These are phyloP conservation scores for Oenanthe melanoleuca DNA, from an alignment of 2,113 vertebrate species.

Conservation along the genomic window DNA sequence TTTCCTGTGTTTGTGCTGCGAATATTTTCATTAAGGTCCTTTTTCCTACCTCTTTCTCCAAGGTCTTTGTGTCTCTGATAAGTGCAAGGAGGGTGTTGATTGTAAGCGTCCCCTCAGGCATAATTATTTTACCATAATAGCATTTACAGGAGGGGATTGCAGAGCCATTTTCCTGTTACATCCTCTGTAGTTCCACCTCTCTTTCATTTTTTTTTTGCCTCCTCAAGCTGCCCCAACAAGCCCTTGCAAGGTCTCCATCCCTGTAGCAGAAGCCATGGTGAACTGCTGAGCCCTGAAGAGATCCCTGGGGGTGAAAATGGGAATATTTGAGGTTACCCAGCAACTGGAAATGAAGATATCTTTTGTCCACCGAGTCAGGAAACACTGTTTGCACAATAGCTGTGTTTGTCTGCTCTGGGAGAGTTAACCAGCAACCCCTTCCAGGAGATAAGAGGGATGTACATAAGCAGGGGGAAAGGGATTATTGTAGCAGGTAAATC, in stretches of 20 bases:
- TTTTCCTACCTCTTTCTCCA: not conserved
- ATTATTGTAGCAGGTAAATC: not conserved
- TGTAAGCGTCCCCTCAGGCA: not conserved
- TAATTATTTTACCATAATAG: not conserved
- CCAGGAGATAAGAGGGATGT: not conserved
- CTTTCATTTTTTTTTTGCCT: not conserved
- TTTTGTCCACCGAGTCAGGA: not conserved
- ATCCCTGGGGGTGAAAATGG: not conserved
- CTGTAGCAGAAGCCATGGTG: not conserved
- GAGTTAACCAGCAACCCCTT: not conserved
- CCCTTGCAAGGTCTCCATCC: not conserved
- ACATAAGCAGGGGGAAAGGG: not conserved
- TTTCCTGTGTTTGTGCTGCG: conserved; percentile 54
- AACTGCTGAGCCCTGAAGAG: not conserved
- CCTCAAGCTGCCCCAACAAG: not conserved
- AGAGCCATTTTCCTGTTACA: not conserved
- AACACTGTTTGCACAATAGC: conserved; percentile 3
- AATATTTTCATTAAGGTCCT: not conserved
- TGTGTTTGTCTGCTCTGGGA: conserved; percentile 1
- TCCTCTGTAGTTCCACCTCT: not conserved
- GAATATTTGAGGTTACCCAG: conserved; percentile 25
- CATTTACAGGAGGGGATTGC: not conserved
- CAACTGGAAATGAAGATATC: not conserved
- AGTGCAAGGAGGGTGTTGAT: not conserved
- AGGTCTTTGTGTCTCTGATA: not conserved